Base-by-base conservation (phyloP, 2,888 invertebrate species). In the Temnothorax unifasciatus region DNA sequence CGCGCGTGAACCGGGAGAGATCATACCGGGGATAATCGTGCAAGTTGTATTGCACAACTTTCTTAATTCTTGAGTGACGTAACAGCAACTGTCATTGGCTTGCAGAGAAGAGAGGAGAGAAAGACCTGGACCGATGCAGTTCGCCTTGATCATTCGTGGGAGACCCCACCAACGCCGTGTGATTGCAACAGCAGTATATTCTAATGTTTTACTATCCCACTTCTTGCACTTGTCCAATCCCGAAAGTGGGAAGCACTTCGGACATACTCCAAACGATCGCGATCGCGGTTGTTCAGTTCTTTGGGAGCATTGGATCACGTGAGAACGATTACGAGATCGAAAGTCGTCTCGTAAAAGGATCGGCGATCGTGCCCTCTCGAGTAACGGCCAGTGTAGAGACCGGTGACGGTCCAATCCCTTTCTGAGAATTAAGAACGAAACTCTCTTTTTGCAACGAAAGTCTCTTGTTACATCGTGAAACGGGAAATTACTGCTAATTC, bases 201-300 rank as follows among this genome's bases (percentile, higher is more conserved):
- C 15, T 52, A 63, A 18, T 25, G 15, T 87, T 76, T 81, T 74
- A 69, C 63, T 61, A 87, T 61, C 89, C 88, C 88, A 89, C 88
- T 89, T 88, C 84, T 41, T 34, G 13, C 68, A 81, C 21, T 71
- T 68, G 79, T 87, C 87, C 82, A 75, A 61, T 74, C 64, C 64
- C 63, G n/a, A 69, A 34, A 47, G 85, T 87, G 83, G 88, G 83
- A 84, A 89, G 66, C 77, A 82, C 59, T 63, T 44, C 68, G 66
- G 21, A 54, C n/a, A 61, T 71, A 75, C 50, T 69, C 18, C 44
- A 66, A 54, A 50, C 75, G 82, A 85, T 87, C 59, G 34, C 59
- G 34, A 87, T 76, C 61, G 18, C 25, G 79, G 59, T n/a, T 21
- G 63, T 81, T 82, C 85, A 88, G 88, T 88, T 47, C 61, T 81